Evolutionary conservation across 2,888 invertebrate species (phyloP).

Genomic region (Drosophila seclusa): DNA sequence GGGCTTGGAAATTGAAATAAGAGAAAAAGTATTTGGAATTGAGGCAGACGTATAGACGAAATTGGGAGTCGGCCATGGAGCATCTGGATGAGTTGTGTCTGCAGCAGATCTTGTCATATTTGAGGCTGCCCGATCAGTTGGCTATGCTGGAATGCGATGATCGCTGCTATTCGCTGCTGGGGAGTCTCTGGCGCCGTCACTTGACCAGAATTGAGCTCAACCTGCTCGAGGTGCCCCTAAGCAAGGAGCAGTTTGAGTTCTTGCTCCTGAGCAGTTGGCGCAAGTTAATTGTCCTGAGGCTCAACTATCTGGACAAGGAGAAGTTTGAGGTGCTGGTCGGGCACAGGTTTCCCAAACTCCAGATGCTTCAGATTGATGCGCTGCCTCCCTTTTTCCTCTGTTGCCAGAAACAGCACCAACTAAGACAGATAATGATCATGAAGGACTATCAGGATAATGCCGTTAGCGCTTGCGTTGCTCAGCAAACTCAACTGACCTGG

Average conservation of each 20-base stretch:
- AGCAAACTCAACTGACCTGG: constrained; percentile 20
- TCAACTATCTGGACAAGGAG: constrained; percentile 49
- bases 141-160: constrained; percentile 58
- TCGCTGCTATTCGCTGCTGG: constrained; percentile 49
- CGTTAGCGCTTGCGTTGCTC: not conserved
- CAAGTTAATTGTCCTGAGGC: constrained; percentile 29
- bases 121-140: constrained; percentile 59
- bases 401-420: constrained; percentile 34
- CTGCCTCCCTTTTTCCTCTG: constrained; percentile 64
- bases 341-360: constrained; percentile 55
- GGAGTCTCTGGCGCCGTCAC: constrained; percentile 54
- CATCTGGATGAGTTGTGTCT: constrained; percentile 66
- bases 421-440: constrained; percentile 26
- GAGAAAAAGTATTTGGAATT: not conserved
- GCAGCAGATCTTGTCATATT: constrained; percentile 42
- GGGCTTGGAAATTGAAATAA: constrained; percentile 5
- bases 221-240: constrained; percentile 52
- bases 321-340: constrained; percentile 50
- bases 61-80: constrained; percentile 51
- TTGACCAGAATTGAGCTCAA: constrained; percentile 54
- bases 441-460: not conserved
- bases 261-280: constrained; percentile 29
- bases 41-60: not conserved
- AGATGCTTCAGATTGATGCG: constrained; percentile 57
- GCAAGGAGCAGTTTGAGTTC: constrained; percentile 41